Conservation (phyloP, 37 sponge, comb jelly and placozoan species). For the Crambe crambe region DNA sequence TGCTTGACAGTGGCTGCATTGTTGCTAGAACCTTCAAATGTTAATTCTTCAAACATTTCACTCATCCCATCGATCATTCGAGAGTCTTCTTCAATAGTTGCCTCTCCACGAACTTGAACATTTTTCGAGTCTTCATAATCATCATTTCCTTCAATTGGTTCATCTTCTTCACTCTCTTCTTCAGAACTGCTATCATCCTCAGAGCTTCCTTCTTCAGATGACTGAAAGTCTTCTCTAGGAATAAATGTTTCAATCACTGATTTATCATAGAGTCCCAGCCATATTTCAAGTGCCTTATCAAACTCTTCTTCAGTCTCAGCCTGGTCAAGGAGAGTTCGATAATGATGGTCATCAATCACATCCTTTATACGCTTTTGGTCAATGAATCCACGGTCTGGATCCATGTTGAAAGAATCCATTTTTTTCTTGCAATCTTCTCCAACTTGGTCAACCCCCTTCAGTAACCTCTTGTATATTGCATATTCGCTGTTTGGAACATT, state of each 20-base stretch:
- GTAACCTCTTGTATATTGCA: not conserved
- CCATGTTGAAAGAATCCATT: not conserved
- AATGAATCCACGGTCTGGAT: not conserved
- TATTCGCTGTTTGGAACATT: not conserved
- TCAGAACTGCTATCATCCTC: not conserved
- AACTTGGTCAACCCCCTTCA: not conserved
- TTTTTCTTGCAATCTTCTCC: not conserved
- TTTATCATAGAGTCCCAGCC: slow-evolving; percentile 20
- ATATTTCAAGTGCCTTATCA: slow-evolving; percentile 16
- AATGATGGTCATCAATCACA: not conserved
- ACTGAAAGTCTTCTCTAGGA: too few relatives aligned
- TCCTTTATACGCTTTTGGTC: not conserved
- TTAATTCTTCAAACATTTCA: not conserved
- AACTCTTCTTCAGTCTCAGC: slow-evolving; percentile 2
- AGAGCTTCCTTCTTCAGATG: not conserved
- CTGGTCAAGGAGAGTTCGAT: not conserved
- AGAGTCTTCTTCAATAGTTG: slow-evolving; percentile 44
- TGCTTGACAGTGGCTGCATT: not conserved
- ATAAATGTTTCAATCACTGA: not conserved
- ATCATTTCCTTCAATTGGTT: not conserved
- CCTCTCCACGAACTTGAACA: slow-evolving; percentile 60
- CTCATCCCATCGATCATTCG: not conserved
- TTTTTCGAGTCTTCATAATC: not conserved
- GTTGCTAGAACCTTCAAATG: not conserved
- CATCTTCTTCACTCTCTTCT: slow-evolving; percentile 17